Base-by-base conservation (phyloP, 2,113 vertebrate species). In the Thryonomys swinderianus region DNA sequence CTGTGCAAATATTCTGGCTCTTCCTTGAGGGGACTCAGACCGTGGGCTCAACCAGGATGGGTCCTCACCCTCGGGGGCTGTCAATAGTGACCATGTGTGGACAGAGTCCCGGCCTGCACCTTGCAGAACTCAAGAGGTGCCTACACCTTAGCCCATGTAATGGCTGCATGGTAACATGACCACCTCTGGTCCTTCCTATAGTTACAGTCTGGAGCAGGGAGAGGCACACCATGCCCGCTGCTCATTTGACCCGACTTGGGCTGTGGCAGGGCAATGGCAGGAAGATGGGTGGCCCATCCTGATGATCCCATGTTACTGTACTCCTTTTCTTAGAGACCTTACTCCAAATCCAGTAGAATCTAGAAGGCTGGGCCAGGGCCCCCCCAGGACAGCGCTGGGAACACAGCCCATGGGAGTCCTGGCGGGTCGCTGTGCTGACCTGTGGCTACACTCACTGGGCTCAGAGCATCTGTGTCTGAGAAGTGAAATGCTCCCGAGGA, bases 21-120 rank as follows among this genome's bases (percentile, higher is more conserved):
- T 93, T 93, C 93, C 96, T 97, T 95, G 97, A 97, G 97, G 95
- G 97, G 91, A 98, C 97, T 97, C 97, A 98, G 98, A 98, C 98
- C 97, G 97, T 98, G 98, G 98, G 99, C 98, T 98, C 99, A 98
- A 7, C 42, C 14, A 3, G 14, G 73, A 27, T 23, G 73, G 20
- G 37, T 40, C 20, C 67, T 71, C 67, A 71, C 18, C 37, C 18
- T 8, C 37, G 67, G 27, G 16, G 4, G 73, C 25, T 76, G 73
- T 48, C 73, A 8, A 9, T 25, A 76, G 30, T 7, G 14, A 57
- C 40, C 42, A 10, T 34, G 79, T 30, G 27, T 37, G n/a, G 59
- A 67, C 7, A 4, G 27, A n/a, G 37, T 14, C 37, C 18, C 2
- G 0, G 3, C 10, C 21, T 6, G 5, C 23, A 9, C 11, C 30